phyloP scores from a whole-genome alignment of 2,797 vertebrate genomes.

The Botia almorhae region DNA sequence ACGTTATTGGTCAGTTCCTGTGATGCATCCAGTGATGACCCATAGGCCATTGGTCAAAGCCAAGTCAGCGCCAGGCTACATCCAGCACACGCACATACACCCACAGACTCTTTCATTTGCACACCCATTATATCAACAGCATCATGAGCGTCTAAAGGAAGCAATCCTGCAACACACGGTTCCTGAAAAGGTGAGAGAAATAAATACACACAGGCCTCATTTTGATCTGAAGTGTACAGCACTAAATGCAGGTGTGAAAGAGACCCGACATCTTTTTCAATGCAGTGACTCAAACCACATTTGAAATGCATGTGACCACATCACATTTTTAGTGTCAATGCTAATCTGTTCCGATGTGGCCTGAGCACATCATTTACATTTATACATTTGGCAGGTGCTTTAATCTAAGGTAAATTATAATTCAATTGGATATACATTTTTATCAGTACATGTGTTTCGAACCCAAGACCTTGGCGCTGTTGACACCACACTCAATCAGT shows the following conservation, averaged over 20 bases:
- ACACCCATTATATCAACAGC: constrained; percentile 6
- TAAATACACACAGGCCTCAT: neutral
- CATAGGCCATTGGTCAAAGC: constrained; percentile 30
- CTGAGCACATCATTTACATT: too few relatives aligned
- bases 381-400: too few relatives aligned
- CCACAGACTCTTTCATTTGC: neutral
- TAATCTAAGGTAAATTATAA: too few relatives aligned
- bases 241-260: too few relatives aligned
- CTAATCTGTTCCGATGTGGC: neutral
- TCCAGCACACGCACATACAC: neutral
- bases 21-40: neutral
- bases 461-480: too few relatives aligned
- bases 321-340: too few relatives aligned
- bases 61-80: constrained; percentile 8
- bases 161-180: neutral
- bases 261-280: too few relatives aligned
- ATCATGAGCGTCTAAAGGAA: neutral
- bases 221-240: neutral
- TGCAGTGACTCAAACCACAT: too few relatives aligned
- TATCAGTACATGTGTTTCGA: too few relatives aligned
- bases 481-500: too few relatives aligned
- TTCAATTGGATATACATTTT: too few relatives aligned
- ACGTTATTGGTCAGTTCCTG: constrained; percentile 4
- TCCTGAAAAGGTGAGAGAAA: constrained; percentile 1
- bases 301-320: too few relatives aligned